A percentile compares a stretch with the other conserved stretches of the same genome.
These are phyloP conservation scores for Xenopus tropicalis DNA, from an alignment of 2,113 vertebrate species.

Conservation along the genomic window DNA sequence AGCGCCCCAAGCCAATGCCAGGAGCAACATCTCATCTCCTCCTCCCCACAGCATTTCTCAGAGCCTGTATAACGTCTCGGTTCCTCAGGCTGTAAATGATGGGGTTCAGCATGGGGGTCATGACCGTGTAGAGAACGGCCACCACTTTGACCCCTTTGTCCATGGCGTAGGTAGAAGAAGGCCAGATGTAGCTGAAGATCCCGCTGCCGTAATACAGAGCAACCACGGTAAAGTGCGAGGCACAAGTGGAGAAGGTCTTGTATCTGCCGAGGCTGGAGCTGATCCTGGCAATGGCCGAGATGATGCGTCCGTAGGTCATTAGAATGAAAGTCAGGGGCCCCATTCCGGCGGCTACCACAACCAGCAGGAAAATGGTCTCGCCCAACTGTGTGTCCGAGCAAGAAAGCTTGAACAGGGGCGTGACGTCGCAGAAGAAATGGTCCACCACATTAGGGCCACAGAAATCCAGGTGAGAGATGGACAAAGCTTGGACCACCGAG, in stretches of 20 bases:
- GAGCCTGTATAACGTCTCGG: slow-evolving; percentile 45
- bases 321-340: slow-evolving; percentile 31
- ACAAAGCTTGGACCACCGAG: background rate
- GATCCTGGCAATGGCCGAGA: slow-evolving; percentile 23
- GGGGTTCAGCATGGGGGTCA: slow-evolving; percentile 51
- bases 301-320: slow-evolving; percentile 19
- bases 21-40: background rate
- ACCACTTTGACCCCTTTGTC: slow-evolving; percentile 46
- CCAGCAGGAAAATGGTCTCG: slow-evolving; percentile 21
- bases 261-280: slow-evolving; percentile 8
- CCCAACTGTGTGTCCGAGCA: slow-evolving; percentile 22
- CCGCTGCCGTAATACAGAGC: background rate
- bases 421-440: slow-evolving; percentile 44
- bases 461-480: slow-evolving; percentile 20
- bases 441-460: slow-evolving; percentile 30
- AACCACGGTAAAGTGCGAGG: slow-evolving; percentile 32
- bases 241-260: slow-evolving; percentile 51
- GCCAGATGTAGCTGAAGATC: slow-evolving; percentile 6
- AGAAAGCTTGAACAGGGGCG: slow-evolving; percentile 34
- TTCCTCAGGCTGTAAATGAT: slow-evolving; percentile 51
- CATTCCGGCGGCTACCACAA: slow-evolving; percentile 23
- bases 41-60: slow-evolving; percentile 21
- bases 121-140: slow-evolving; percentile 47
- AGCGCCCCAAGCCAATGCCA: too few species aligned
- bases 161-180: background rate